A percentile compares a stretch with the other conserved stretches of the same genome.
phyloP scores from a whole-genome alignment of 2,797 vertebrate genomes.

The Clarias fuscus region DNA sequence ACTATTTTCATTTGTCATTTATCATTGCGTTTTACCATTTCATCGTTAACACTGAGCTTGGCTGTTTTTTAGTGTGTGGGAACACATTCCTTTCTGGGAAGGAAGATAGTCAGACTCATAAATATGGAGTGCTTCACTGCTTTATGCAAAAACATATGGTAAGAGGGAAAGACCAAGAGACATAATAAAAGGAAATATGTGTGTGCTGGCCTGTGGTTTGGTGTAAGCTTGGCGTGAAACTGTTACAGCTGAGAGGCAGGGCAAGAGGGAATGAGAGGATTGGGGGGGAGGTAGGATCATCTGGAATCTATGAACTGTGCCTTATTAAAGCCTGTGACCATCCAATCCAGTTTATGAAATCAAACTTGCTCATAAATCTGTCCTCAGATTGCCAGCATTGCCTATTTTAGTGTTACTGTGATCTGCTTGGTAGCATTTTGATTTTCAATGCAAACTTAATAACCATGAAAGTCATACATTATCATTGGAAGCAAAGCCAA shows the following conservation, averaged over 20 bases:
- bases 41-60: constrained; percentile 29
- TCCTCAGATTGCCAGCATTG: constrained; percentile 27
- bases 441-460: constrained; percentile 13
- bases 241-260: constrained; percentile 27
- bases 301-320: constrained; percentile 46
- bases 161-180: constrained; percentile 8
- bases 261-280: constrained; percentile 3
- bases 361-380: constrained; percentile 8
- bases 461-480: constrained; percentile 24
- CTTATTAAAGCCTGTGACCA: constrained; percentile 42
- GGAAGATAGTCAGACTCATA: constrained; percentile 38
- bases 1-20: constrained; percentile 37
- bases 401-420: constrained; percentile 20
- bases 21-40: constrained; percentile 37
- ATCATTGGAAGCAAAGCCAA: neutral
- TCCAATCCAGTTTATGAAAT: constrained; percentile 32
- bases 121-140: constrained; percentile 33
- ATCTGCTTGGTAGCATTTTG: constrained; percentile 1
- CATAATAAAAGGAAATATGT: constrained; percentile 47
- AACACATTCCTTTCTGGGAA: constrained; percentile 42
- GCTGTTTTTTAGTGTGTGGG: constrained; percentile 43
- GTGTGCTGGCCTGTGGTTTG: constrained; percentile 41
- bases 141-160: constrained; percentile 39
- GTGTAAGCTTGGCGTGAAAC: constrained; percentile 42
- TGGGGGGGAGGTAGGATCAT: constrained; percentile 38